These are phyloP conservation scores for Pterocles gutturalis DNA, from an alignment of 2,113 vertebrate species.

Conservation along the genomic window DNA sequence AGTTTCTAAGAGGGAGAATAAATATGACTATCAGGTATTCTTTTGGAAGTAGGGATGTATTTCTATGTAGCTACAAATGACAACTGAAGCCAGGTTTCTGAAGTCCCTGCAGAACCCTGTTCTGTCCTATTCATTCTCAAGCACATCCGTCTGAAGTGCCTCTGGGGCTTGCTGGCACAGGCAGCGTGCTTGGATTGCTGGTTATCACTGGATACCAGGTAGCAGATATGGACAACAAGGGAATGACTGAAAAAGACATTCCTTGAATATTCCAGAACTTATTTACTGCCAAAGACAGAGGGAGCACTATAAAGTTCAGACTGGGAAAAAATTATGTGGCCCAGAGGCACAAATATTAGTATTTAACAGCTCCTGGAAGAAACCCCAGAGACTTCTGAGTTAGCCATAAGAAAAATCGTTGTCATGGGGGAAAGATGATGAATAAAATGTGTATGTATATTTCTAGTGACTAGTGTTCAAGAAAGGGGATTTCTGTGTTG, in stretches of 20 bases:
- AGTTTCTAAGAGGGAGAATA: background rate
- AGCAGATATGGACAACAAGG: conserved; percentile 25
- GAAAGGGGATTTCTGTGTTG: background rate
- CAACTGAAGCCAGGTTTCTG: background rate
- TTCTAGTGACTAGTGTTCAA: background rate
- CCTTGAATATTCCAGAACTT: conserved; percentile 17
- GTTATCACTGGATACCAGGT: conserved; percentile 40
- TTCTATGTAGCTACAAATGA: background rate
- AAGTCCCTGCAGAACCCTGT: background rate
- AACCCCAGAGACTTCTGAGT: background rate
- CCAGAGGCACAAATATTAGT: background rate
- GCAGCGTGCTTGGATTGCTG: background rate
- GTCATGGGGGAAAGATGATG: background rate
- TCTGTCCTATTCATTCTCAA: background rate
- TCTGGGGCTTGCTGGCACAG: background rate
- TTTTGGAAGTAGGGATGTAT: background rate
- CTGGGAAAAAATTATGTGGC: background rate
- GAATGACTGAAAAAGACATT: background rate
- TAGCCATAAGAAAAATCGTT: background rate
- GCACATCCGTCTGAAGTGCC: background rate
- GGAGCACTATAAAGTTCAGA: background rate
- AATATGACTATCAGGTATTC: background rate
- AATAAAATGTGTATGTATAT: background rate
- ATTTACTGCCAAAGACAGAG: background rate
- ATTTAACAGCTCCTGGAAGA: background rate